A percentile compares a stretch with the other conserved stretches of the same genome.
Conservation (phyloP, 2,113 vertebrate species). For the Chunga burmeisteri region DNA sequence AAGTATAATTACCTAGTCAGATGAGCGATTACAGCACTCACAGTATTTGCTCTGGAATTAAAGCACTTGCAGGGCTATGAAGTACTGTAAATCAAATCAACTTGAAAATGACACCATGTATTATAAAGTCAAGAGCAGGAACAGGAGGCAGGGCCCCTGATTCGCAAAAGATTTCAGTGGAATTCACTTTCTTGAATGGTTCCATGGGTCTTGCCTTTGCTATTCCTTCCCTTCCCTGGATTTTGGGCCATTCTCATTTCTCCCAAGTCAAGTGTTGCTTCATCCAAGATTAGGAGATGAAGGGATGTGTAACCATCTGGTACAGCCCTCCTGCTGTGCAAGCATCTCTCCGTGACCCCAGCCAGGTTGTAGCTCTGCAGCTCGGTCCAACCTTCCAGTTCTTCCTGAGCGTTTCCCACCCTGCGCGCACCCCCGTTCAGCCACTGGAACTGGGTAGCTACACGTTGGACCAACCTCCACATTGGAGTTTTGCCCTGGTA, state of each 20-base stretch:
- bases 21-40: not conserved
- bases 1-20: not conserved
- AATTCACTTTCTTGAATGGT: not conserved
- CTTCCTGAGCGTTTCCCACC: not conserved
- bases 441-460: not conserved
- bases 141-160: not conserved
- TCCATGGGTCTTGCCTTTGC: not conserved
- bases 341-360: not conserved
- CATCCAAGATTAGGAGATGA: not conserved
- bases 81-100: not conserved
- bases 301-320: not conserved
- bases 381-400: not conserved
- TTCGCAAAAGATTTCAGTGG: not conserved
- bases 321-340: not conserved
- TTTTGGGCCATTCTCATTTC: not conserved
- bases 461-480: not conserved
- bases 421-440: rapidly evolving
- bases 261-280: not conserved
- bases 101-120: not conserved
- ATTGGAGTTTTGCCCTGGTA: not conserved
- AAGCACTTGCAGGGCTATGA: not conserved
- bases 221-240: not conserved
- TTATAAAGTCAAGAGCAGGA: not conserved
- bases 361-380: not conserved
- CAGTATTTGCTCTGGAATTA: not conserved